phyloP scores from a whole-genome alignment of 2,113 vertebrate species.

The Todiramphus saurophagus region DNA sequence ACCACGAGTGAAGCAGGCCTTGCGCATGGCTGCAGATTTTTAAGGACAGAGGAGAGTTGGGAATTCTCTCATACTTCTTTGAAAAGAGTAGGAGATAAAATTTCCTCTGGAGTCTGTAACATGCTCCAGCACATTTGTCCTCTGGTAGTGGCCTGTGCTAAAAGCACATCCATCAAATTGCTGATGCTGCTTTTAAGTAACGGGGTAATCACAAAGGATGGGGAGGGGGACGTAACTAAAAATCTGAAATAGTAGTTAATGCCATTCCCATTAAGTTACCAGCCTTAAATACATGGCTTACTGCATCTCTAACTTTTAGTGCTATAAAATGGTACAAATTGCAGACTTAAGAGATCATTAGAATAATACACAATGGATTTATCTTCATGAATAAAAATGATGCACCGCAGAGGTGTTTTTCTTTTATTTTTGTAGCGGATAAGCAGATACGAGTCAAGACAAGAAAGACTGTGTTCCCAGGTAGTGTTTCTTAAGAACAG shows the following conservation, averaged over 20 bases:
- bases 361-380: conserved; percentile 54
- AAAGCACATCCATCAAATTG: conserved; percentile 54
- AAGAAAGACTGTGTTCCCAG: not conserved
- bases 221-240: conserved; percentile 24
- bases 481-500: not conserved
- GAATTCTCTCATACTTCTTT: not conserved
- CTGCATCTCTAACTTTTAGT: conserved; percentile 53
- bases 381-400: conserved; percentile 48
- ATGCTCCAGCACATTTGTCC: conserved; percentile 36
- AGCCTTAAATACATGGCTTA: conserved; percentile 53
- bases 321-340: conserved; percentile 29
- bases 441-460: not conserved
- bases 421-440: not conserved
- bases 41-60: not conserved
- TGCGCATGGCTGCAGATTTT: not conserved
- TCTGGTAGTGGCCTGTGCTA: conserved; percentile 47
- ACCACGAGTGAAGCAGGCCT: not conserved
- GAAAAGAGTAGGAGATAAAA: not conserved
- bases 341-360: conserved; percentile 56
- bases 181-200: conserved; percentile 58
- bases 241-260: conserved; percentile 37
- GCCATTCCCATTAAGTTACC: conserved; percentile 34
- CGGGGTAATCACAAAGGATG: conserved; percentile 41
- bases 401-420: not conserved
- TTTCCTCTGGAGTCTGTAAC: not conserved